phyloP scores from a whole-genome alignment of 2,797 vertebrate genomes.

The Antrozous pallidus region DNA sequence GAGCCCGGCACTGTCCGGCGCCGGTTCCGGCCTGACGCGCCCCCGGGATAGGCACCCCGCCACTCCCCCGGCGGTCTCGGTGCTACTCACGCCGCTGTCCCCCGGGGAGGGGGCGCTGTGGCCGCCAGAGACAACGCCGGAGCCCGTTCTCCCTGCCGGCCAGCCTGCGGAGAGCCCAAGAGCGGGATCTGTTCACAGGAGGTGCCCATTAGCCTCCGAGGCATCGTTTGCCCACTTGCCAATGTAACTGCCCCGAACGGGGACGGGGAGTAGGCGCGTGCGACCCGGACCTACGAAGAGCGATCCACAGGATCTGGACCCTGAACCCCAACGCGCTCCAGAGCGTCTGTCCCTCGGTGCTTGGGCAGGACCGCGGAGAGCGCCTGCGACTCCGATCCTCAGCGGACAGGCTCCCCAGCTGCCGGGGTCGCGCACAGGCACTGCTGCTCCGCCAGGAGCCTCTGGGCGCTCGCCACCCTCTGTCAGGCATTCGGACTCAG shows the following conservation, averaged over 20 bases:
- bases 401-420: neutral
- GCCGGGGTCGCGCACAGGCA: neutral
- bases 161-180: neutral
- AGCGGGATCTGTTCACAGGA: neutral
- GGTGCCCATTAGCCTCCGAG: neutral
- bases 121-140: neutral
- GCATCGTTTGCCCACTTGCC: conserved; percentile 12
- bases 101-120: neutral
- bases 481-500: conserved; percentile 20
- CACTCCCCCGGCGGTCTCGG: neutral
- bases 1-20: neutral
- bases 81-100: neutral
- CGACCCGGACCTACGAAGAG: neutral
- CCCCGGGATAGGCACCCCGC: neutral
- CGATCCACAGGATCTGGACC: neutral
- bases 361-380: conserved; percentile 51
- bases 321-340: neutral
- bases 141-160: neutral
- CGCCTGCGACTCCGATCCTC: conserved; percentile 40
- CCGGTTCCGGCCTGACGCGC: neutral
- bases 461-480: neutral
- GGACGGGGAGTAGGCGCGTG: neutral
- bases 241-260: neutral
- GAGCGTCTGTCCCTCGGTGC: conserved; percentile 58
- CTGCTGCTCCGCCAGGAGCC: neutral